phyloP scores from a whole-genome alignment of 2,888 invertebrate genomes.

The Serrognathus titanus region DNA sequence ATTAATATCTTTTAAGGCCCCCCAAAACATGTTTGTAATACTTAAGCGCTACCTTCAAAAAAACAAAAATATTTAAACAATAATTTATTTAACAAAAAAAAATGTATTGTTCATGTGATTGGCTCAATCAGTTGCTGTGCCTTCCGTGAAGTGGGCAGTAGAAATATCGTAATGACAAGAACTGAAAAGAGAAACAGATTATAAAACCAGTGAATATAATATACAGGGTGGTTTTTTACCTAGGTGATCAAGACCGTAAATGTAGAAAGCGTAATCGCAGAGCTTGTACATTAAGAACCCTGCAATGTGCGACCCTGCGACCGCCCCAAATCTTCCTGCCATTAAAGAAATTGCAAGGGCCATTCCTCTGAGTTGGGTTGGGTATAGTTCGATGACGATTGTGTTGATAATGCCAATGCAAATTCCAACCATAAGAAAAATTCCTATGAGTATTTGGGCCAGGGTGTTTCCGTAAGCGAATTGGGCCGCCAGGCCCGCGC shows the following conservation, averaged over 20 bases:
- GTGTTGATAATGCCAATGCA: conserved; percentile 43
- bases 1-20: no score
- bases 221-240: conserved; percentile 33
- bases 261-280: conserved; percentile 49
- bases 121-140: conserved; percentile 25
- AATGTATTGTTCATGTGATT: conserved; percentile 18
- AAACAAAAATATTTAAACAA: no score
- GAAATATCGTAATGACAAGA: conserved; percentile 29
- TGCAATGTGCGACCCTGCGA: conserved; percentile 49
- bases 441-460: conserved; percentile 36
- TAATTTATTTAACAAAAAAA: neutral
- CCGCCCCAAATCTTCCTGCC: conserved; percentile 53
- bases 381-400: conserved; percentile 46
- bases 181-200: conserved; percentile 24
- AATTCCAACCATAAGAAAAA: conserved; percentile 42
- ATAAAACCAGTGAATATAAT: neutral
- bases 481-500: conserved; percentile 42
- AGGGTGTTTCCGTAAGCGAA: conserved; percentile 28
- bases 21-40: no score
- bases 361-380: conserved; percentile 51
- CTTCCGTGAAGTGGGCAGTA: conserved; percentile 27
- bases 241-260: conserved; percentile 40
- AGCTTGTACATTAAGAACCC: conserved; percentile 48
- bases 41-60: no score
- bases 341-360: conserved; percentile 53